These are phyloP conservation scores for Amblyopsis rosae DNA, from an alignment of 2,113 vertebrate species.

Conservation along the genomic window DNA sequence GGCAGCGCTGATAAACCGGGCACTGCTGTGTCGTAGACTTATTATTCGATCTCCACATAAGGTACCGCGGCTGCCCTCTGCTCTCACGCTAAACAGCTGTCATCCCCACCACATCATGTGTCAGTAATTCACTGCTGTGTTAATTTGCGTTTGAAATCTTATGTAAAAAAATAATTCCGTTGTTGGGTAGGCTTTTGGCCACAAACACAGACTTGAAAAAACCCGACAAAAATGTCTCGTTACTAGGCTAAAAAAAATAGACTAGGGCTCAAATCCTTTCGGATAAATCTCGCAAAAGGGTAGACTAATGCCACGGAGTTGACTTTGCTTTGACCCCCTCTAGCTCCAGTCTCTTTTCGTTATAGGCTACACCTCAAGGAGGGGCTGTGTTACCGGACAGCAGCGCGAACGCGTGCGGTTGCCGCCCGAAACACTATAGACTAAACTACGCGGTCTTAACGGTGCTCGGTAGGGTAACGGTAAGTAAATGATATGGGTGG, in stretches of 20 bases:
- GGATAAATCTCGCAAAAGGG: not conserved
- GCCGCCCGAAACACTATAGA: constrained; percentile 20
- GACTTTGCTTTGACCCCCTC: constrained; percentile 68
- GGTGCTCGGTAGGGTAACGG: constrained; percentile 1
- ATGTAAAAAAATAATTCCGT: too few relatives aligned
- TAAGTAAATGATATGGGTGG: too few relatives aligned
- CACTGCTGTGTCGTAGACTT: constrained; percentile 10
- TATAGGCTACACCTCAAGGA: constrained; percentile 30
- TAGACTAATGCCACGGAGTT: constrained; percentile 39
- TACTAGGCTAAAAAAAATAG: not conserved
- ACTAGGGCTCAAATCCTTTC: not conserved
- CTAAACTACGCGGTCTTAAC: constrained; percentile 15
- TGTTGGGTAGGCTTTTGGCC: too few relatives aligned
- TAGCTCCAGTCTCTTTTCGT: constrained; percentile 1
- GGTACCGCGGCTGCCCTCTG: constrained; percentile 25
- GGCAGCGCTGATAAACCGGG: constrained; percentile 7
- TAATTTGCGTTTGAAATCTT: not conserved
- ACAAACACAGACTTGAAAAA: too few relatives aligned
- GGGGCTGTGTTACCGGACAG: constrained; percentile 17
- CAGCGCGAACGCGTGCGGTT: constrained; percentile 3
- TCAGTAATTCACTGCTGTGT: constrained; percentile 21
- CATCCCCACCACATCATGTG: constrained; percentile 26
- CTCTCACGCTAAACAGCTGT: constrained; percentile 39
- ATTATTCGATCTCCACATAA: constrained; percentile 24
- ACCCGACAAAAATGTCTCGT: too few relatives aligned